Evolutionary conservation across 2,888 invertebrate species (phyloP).

Genomic region (Merodon equestris): DNA sequence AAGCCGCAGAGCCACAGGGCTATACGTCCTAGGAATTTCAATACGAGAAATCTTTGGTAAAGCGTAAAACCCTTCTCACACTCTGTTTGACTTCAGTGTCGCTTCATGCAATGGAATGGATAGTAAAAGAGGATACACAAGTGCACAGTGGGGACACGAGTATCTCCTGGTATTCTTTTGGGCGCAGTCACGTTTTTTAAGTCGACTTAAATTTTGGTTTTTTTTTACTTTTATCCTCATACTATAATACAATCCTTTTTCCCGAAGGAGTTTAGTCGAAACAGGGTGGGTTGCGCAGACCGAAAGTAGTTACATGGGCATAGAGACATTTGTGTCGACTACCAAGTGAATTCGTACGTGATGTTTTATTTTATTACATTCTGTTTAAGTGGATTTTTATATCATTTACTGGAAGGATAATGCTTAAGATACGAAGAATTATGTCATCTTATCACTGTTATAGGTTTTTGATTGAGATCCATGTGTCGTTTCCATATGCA

Average conservation of each 20-base stretch:
- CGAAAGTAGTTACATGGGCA: no score
- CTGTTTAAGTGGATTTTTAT: slow-evolving; percentile 62
- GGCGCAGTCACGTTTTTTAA: slow-evolving; percentile 62
- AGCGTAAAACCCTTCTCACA: slow-evolving; percentile 18
- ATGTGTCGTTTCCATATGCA: neutral
- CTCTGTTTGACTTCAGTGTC: neutral
- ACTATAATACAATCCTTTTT: slow-evolving; percentile 55
- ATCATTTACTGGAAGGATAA: slow-evolving; percentile 34
- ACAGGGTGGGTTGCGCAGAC: no score
- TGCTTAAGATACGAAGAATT: slow-evolving; percentile 52
- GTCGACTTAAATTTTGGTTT: slow-evolving; percentile 48
- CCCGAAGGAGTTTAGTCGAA: slow-evolving; percentile 13
- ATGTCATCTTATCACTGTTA: slow-evolving; percentile 54
- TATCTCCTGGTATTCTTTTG: slow-evolving; percentile 23
- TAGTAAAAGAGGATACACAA: no score
- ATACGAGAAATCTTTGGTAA: slow-evolving; percentile 54
- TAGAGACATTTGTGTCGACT: slow-evolving; percentile 25
- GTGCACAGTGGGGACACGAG: slow-evolving; percentile 15
- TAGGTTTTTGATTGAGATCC: slow-evolving; percentile 26
- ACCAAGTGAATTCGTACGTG: slow-evolving; percentile 66
- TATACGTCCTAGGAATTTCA: slow-evolving; percentile 62
- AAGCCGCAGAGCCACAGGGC: slow-evolving; percentile 53
- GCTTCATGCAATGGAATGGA: slow-evolving; percentile 8
- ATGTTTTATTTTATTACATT: slow-evolving; percentile 62
- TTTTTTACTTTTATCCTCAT: no score